A percentile compares a stretch with the other conserved stretches of the same genome.
phyloP scores from a whole-genome alignment of 2,797 vertebrate genomes.

The Sylvia borin region DNA sequence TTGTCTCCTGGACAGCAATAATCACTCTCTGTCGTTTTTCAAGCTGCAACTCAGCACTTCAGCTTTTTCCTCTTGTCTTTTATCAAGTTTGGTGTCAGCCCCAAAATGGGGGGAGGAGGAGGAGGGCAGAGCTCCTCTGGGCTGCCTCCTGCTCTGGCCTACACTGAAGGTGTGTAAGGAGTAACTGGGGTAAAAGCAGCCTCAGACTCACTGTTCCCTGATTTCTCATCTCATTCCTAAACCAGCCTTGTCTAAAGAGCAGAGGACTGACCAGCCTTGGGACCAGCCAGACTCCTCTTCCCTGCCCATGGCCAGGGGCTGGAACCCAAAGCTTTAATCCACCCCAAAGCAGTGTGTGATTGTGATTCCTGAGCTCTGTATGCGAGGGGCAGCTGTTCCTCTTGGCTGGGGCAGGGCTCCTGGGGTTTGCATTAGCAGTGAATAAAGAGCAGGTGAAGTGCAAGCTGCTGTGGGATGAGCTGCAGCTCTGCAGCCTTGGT shows the following conservation, averaged over 20 bases:
- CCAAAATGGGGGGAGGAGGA: neutral
- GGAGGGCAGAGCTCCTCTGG: neutral
- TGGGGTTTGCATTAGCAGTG: neutral
- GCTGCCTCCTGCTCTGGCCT: neutral
- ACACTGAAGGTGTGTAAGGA: neutral
- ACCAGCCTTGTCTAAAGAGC: neutral
- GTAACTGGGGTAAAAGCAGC: neutral
- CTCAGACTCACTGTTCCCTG: neutral
- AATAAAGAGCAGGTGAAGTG: neutral
- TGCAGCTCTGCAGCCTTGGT: neutral
- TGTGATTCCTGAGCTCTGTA: neutral
- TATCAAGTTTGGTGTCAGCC: neutral
- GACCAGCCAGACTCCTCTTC: neutral
- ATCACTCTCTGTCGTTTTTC: neutral
- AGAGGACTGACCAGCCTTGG: neutral
- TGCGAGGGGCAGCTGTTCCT: neutral
- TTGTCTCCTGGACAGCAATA: slow-evolving; percentile 29
- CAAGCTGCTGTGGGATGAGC: neutral
- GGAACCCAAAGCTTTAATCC: accelerated
- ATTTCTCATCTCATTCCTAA: neutral
- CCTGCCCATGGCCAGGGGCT: neutral
- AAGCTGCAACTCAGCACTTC: slow-evolving; percentile 40
- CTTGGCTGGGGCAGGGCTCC: neutral
- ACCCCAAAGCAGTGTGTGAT: neutral
- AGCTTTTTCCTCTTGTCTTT: neutral